These are phyloP conservation scores for Leptinotarsa lineolata DNA, from an alignment of 1,140 invertebrate species.

Conservation along the genomic window DNA sequence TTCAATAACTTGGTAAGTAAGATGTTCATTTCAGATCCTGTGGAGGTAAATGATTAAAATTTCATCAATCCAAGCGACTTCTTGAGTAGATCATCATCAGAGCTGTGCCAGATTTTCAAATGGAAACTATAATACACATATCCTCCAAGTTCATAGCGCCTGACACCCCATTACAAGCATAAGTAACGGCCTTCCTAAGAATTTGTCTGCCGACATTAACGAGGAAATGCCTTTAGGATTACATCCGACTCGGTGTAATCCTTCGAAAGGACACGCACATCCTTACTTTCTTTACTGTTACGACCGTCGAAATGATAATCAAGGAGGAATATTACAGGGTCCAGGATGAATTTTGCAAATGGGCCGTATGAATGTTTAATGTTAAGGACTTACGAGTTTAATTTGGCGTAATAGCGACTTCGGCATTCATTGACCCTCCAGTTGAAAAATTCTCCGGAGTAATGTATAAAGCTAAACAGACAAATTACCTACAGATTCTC, in stretches of 20 bases:
- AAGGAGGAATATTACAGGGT: conserved; percentile 1
- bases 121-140: too few relatives aligned
- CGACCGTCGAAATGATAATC: conserved; percentile 2
- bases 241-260: not conserved
- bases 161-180: not conserved
- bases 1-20: too few relatives aligned
- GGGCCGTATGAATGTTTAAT: not conserved
- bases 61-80: too few relatives aligned
- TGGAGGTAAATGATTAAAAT: too few relatives aligned
- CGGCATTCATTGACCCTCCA: not conserved
- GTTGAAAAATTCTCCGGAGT: too few relatives aligned
- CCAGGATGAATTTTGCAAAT: conserved; percentile 2
- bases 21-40: too few relatives aligned
- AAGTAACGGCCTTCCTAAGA: not conserved
- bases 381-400: not conserved
- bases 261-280: not conserved
- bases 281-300: conserved; percentile 8
- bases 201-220: conserved; percentile 5
- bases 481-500: too few relatives aligned
- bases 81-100: too few relatives aligned
- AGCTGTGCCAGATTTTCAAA: too few relatives aligned
- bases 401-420: not conserved
- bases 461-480: too few relatives aligned
- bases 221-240: conserved; percentile 3
- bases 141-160: not conserved